A percentile compares a stretch with the other conserved stretches of the same genome.
These are phyloP conservation scores for Eulemur macaco DNA, from an alignment of 2,113 vertebrate species.

Conservation along the genomic window DNA sequence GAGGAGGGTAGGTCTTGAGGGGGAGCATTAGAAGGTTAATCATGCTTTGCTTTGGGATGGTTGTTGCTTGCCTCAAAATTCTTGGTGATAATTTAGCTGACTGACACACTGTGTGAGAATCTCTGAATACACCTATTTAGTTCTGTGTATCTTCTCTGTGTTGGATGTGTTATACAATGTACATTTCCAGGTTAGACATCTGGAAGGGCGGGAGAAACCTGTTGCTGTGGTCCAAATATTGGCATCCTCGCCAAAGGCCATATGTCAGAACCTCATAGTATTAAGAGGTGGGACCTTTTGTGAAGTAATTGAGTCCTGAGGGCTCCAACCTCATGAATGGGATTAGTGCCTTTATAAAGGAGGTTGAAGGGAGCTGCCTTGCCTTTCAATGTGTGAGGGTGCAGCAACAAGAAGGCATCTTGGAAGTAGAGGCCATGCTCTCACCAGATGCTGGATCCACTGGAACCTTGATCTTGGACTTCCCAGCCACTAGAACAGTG, in stretches of 20 bases:
- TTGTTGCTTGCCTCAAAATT: neutral
- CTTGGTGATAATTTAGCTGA: neutral
- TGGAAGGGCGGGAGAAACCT: neutral
- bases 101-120: neutral
- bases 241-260: neutral
- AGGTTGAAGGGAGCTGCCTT: neutral
- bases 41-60: neutral
- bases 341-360: neutral
- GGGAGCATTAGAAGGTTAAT: neutral
- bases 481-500: neutral
- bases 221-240: neutral
- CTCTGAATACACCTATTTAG: neutral
- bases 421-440: neutral
- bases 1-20: neutral
- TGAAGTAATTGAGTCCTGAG: neutral
- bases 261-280: neutral
- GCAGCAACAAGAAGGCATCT: neutral
- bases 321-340: too few species aligned
- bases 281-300: neutral
- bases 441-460: neutral
- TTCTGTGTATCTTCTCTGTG: neutral
- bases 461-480: neutral
- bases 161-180: neutral
- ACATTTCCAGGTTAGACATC: neutral
- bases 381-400: neutral